phyloP scores from a whole-genome alignment of 1,140 invertebrate genomes.

The Orchesella cincta region DNA sequence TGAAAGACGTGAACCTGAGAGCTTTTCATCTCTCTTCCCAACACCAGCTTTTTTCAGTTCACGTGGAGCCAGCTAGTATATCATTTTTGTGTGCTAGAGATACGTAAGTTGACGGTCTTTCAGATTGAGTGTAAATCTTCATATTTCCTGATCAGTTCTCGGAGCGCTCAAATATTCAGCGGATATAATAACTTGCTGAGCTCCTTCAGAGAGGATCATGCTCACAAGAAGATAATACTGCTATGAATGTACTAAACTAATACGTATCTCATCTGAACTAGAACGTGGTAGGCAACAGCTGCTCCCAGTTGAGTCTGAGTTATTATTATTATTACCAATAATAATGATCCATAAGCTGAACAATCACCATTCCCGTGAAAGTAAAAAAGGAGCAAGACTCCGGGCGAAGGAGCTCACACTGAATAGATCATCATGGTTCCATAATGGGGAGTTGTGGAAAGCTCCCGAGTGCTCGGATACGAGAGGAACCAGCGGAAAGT shows the following conservation, averaged over 20 bases:
- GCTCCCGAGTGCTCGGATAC: too few species aligned
- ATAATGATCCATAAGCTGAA: slow-evolving; percentile 18
- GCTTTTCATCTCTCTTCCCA: too few species aligned
- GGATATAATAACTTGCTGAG: not conserved
- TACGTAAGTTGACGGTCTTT: too few species aligned
- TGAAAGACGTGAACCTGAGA: not conserved
- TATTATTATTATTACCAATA: slow-evolving; percentile 20
- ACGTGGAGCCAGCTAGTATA: too few species aligned
- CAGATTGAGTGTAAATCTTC: too few species aligned
- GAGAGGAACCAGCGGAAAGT: too few species aligned
- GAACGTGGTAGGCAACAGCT: not conserved
- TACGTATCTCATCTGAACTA: not conserved
- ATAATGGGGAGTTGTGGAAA: too few species aligned
- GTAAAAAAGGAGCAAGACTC: too few species aligned
- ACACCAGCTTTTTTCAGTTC: too few species aligned
- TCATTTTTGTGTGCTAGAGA: too few species aligned
- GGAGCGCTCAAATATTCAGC: not conserved
- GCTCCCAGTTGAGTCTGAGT: not conserved
- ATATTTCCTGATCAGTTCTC: not conserved
- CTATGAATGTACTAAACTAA: not conserved
- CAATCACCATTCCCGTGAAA: not conserved
- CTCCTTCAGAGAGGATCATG: not conserved
- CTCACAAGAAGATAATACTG: not conserved
- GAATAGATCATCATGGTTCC: too few species aligned
- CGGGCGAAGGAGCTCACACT: too few species aligned